Evolutionary conservation across 2,797 vertebrate species (phyloP).

Genomic region (Sitta carolinensis): DNA sequence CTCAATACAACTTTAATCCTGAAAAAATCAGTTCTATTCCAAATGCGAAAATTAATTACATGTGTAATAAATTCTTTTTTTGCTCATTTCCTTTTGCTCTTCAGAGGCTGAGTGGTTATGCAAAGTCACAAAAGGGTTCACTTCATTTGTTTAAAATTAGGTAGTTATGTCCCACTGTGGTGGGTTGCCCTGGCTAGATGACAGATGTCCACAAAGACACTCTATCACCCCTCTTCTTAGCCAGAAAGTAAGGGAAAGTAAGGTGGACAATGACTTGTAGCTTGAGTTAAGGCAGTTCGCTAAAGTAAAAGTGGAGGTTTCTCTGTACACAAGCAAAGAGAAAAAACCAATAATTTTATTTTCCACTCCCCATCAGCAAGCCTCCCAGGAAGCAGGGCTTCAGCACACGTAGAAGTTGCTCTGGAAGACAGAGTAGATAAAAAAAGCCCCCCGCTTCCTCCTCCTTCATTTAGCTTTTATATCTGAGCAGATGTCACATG

Average conservation of each 20-base stretch:
- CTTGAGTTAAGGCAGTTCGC: background rate
- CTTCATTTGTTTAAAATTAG: background rate
- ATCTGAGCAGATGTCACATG: background rate
- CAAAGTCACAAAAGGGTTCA: background rate
- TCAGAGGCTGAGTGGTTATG: background rate
- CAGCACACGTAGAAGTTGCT: accelerated
- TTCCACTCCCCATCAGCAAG: background rate
- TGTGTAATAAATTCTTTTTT: background rate
- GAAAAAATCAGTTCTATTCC: background rate
- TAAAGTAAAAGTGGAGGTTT: background rate
- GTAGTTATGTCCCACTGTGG: background rate
- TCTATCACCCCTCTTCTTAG: background rate
- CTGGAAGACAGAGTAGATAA: background rate
- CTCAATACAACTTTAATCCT: background rate
- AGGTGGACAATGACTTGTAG: background rate
- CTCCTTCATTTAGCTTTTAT: background rate
- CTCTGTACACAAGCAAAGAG: accelerated
- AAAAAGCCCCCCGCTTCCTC: accelerated
- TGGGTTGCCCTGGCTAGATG: background rate
- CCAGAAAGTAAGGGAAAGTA: background rate
- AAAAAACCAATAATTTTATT: background rate
- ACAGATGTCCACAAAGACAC: background rate
- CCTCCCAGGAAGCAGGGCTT: background rate
- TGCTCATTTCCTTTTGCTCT: background rate
- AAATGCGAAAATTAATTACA: background rate